These are phyloP conservation scores for Etia nguti DNA, from an alignment of 2,113 vertebrate species.

Conservation along the genomic window DNA sequence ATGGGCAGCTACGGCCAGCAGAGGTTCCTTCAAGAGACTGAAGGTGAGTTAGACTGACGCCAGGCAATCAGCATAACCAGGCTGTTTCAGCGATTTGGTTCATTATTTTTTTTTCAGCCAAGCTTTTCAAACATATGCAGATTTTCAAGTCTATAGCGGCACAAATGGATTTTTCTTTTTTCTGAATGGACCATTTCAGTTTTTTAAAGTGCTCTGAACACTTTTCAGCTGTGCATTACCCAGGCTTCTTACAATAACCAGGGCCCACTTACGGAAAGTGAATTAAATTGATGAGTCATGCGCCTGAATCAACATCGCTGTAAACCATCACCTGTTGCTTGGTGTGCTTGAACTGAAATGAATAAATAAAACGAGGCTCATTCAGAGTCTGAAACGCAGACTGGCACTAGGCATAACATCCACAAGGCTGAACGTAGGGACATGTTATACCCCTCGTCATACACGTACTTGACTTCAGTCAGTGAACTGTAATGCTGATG, in stretches of 20 bases:
- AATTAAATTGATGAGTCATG: constrained; percentile 11
- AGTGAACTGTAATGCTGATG: background rate
- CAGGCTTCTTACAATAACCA: background rate
- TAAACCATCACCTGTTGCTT: background rate
- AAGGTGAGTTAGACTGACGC: constrained; percentile 60
- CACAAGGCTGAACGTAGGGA: background rate
- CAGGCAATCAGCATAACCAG: background rate
- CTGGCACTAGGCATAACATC: background rate
- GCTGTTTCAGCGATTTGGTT: background rate
- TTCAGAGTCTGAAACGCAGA: background rate
- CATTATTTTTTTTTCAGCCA: background rate
- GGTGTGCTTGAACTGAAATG: background rate
- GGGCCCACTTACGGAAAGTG: background rate
- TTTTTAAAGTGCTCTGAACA: background rate
- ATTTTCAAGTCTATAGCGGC: background rate
- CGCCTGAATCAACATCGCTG: background rate
- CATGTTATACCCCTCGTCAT: background rate
- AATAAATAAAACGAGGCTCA: background rate
- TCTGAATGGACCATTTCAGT: background rate
- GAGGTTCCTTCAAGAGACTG: constrained; percentile 47
- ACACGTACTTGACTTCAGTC: background rate
- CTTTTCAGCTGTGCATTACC: background rate
- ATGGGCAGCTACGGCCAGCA: constrained; percentile 62
- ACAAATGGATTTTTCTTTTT: background rate
- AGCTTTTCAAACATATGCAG: background rate